Evolutionary conservation across 2,113 vertebrate genomes (phyloP).

Genomic region (Scatophagus argus): DNA sequence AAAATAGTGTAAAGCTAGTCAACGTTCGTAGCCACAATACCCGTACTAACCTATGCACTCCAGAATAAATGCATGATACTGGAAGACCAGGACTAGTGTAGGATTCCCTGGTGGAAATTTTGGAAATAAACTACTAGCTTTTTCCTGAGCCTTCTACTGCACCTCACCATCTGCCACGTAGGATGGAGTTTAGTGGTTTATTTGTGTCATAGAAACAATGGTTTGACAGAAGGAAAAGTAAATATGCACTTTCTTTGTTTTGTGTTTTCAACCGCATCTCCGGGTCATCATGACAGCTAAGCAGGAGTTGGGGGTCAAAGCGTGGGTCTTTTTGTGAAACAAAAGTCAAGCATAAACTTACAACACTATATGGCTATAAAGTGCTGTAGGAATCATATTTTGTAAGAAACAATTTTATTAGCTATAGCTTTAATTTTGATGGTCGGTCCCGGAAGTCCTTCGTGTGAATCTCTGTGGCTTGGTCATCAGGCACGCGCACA

Average conservation of each 20-base stretch:
- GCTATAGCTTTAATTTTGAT: conserved; percentile 53
- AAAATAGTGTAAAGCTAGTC: not conserved
- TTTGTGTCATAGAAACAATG: no score
- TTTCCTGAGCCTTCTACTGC: not conserved
- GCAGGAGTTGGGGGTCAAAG: no score
- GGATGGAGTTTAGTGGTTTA: no score
- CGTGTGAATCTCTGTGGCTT: rapidly evolving
- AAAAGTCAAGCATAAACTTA: no score
- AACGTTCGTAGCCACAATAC: not conserved
- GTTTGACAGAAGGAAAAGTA: no score
- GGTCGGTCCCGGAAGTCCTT: conserved; percentile 25
- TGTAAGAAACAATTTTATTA: no score
- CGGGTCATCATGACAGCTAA: no score
- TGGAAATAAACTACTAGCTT: not conserved
- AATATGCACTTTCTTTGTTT: no score
- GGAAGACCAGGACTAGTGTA: not conserved
- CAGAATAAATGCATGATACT: not conserved
- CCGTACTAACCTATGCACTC: not conserved
- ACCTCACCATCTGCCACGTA: no score
- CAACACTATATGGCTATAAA: not conserved
- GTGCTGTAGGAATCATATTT: not conserved
- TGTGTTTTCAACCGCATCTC: no score
- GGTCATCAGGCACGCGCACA: not conserved
- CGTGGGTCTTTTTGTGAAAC: no score
- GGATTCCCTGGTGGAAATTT: not conserved